Base-by-base conservation (phyloP, 2,888 invertebrate genomes). In the Phyllotreta cruciferae region DNA sequence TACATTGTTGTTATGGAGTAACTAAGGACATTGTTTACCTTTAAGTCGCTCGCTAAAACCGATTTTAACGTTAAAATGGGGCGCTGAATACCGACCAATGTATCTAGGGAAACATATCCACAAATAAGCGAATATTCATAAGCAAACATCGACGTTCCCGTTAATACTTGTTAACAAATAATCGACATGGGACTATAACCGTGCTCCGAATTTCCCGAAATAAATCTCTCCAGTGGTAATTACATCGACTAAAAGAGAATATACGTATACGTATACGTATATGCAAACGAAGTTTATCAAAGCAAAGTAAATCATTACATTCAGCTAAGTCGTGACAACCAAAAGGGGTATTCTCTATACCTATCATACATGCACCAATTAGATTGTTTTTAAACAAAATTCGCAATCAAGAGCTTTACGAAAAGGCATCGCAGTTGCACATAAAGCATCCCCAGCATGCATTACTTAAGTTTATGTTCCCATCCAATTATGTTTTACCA, bases 301-400 rank as follows among this genome's bases (percentile, higher is more conserved):
- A 78, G 78, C 74, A 72, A 75, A 74, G 75, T 79, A 79, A 79
- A 79, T 79, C 78, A 79, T 78, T 75, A 76, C 73, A 74, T 75
- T 44, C 71, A 74, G 74, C 73, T 58, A 72, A 76, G 76, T 80
- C 79, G 79, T 80, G 80, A 78, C 78, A 78, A 76, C 77, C 78
- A 77, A 77, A 9, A 24, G 9, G 52, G 42, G 44, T 42, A 49
- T 50, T 14, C 34, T 36, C 34, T 24, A 41, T n/a, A 6, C 9
- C n/a, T 4, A 41, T 10, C 9, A 41, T n/a, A 10, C 10, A 41
- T 3, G 10, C 9, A 10, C 41, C 9, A 41, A 41, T 41, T 41
- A 6, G 41, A 10, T 41, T 41, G 10, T 41, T 41, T 10, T 41
- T 10, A 41, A 41, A n/a, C 10, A n/a, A n/a, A 41, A 41, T n/a